Conservation (phyloP, 2,113 vertebrate species). For the Sinocyclocheilus maitianheensis region DNA sequence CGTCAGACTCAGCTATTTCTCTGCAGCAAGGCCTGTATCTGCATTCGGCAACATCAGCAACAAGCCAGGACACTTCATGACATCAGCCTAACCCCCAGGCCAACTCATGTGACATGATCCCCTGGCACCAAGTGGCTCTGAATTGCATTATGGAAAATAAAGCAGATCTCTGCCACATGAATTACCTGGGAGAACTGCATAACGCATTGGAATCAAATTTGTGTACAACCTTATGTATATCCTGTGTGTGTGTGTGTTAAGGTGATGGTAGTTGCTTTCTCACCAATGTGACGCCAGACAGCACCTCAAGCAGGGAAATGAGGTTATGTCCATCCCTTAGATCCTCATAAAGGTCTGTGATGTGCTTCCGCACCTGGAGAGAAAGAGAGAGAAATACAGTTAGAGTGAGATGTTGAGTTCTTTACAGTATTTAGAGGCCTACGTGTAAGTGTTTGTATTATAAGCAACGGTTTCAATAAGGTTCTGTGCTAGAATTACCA, state of each 20-base stretch:
- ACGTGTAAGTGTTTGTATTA: not conserved
- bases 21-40: not conserved
- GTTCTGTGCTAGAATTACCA: not conserved
- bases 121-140: not conserved
- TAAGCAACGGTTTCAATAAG: not conserved
- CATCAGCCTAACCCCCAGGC: conserved; percentile 3
- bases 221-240: not conserved
- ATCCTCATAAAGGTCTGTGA: conserved; percentile 92
- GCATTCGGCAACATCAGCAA: not conserved
- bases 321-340: conserved; percentile 96
- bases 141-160: not conserved
- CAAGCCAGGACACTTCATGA: not conserved
- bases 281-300: conserved; percentile 94
- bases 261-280: conserved; percentile 36
- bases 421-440: not conserved
- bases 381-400: conserved; percentile 16
- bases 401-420: not conserved
- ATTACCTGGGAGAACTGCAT: not conserved
- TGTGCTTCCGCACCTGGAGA: conserved; percentile 91
- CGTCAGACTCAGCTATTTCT: not conserved
- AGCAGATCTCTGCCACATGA: not conserved
- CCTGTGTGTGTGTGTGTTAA: not conserved
- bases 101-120: conserved; percentile 8
- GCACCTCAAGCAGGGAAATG: conserved; percentile 93
- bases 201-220: not conserved